Evolutionary conservation across 2,113 vertebrate genomes (phyloP).

Genomic region (Apodemus sylvaticus): DNA sequence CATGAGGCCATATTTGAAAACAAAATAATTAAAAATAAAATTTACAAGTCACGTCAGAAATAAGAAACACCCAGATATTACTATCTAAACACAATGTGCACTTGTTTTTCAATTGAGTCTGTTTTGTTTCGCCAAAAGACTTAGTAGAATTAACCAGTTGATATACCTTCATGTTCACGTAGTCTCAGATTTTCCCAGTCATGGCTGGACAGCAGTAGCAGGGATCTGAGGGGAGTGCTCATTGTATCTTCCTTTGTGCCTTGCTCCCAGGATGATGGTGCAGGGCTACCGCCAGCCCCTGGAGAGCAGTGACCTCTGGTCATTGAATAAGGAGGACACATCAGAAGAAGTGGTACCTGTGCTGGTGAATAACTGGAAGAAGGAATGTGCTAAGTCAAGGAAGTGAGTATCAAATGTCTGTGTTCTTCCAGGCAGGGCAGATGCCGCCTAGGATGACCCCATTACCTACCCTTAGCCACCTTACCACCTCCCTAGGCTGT

Average conservation of each 20-base stretch:
- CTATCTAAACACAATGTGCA: background rate
- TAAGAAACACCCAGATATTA: background rate
- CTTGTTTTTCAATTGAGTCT: background rate
- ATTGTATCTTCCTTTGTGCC: background rate
- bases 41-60: background rate
- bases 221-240: background rate
- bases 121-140: background rate
- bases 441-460: rapidly evolving
- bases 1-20: background rate
- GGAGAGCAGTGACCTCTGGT: slow-evolving; percentile 95
- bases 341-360: slow-evolving; percentile 92
- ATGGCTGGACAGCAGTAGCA: rapidly evolving
- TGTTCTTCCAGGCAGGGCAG: rapidly evolving
- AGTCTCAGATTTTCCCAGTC: rapidly evolving
- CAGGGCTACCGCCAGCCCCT: slow-evolving; percentile 92
- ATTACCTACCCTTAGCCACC: background rate
- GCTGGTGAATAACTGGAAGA: slow-evolving; percentile 91
- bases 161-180: rapidly evolving
- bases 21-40: background rate
- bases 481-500: rapidly evolving
- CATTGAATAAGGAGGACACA: slow-evolving; percentile 91
- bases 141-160: background rate
- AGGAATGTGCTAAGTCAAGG: slow-evolving; percentile 90
- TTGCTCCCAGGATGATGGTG: slow-evolving; percentile 89
- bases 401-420: slow-evolving; percentile 85